Conservation (phyloP, 2,113 vertebrate species). For the Oceanites oceanicus region DNA sequence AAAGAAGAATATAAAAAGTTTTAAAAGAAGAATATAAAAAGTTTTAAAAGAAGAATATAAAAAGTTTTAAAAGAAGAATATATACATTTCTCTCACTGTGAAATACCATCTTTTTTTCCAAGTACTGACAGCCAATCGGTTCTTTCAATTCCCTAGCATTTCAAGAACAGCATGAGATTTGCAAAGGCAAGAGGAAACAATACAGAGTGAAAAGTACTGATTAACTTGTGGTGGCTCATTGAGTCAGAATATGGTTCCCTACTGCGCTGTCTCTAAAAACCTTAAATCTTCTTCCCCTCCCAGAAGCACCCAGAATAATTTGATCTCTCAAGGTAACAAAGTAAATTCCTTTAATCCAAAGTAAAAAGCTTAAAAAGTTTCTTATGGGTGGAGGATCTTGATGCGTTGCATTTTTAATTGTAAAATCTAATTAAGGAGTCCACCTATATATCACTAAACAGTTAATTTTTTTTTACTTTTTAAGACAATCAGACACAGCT, state of each 20-base stretch:
- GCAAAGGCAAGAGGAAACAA: constrained; percentile 60
- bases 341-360: not conserved
- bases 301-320: constrained; percentile 6
- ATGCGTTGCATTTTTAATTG: not conserved
- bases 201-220: constrained; percentile 40
- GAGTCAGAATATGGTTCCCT: constrained; percentile 29
- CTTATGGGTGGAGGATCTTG: not conserved
- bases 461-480: not conserved
- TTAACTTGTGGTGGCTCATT: constrained; percentile 50
- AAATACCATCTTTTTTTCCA: not conserved
- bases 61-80: not conserved
- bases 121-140: not conserved
- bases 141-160: constrained; percentile 43
- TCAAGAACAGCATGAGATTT: constrained; percentile 56
- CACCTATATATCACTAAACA: not conserved
- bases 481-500: not conserved
- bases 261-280: constrained; percentile 19
- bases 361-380: not conserved
- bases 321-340: constrained; percentile 30
- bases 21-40: not conserved
- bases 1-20: not conserved
- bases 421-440: not conserved
- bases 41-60: not conserved
- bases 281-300: constrained; percentile 44
- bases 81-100: not conserved